A percentile compares a stretch with the other conserved stretches of the same genome.
Evolutionary conservation across 2,888 invertebrate species (phyloP).

Genomic region (Trilocha varians): DNA sequence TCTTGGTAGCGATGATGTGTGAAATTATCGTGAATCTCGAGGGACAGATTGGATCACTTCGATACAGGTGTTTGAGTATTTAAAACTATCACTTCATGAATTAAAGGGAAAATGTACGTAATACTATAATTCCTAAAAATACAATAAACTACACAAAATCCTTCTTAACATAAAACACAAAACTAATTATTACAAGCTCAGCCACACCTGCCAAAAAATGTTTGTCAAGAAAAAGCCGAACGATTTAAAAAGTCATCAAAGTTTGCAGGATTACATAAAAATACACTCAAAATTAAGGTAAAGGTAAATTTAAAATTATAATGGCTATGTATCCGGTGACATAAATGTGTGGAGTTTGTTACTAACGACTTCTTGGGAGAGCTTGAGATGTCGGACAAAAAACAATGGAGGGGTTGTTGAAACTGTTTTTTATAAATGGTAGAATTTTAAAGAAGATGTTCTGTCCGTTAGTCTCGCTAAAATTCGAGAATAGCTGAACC

Average conservation of each 20-base stretch:
- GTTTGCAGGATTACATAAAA: neutral
- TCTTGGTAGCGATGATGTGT: too few relatives aligned
- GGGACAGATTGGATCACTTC: too few relatives aligned
- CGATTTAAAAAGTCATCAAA: neutral
- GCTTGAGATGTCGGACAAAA: neutral
- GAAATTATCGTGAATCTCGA: too few relatives aligned
- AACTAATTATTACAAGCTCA: neutral
- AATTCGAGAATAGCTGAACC: too few relatives aligned
- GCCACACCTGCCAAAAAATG: neutral
- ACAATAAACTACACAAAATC: too few relatives aligned
- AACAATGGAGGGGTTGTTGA: neutral
- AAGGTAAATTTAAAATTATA: slow-evolving; percentile 68
- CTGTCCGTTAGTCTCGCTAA: too few relatives aligned
- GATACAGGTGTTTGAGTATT: too few relatives aligned
- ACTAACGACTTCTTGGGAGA: slow-evolving; percentile 61
- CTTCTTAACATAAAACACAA: too few relatives aligned
- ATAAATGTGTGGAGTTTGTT: slow-evolving; percentile 74
- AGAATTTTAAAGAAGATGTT: neutral
- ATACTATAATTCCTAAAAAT: too few relatives aligned
- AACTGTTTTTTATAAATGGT: neutral
- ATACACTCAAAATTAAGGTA: neutral
- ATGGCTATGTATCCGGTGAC: slow-evolving; percentile 74
- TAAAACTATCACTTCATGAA: too few relatives aligned
- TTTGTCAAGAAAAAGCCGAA: neutral
- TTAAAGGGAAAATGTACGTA: too few relatives aligned